A percentile compares a stretch with the other conserved stretches of the same genome.
phyloP scores from a whole-genome alignment of 2,888 invertebrate species.

The Clivina fossor region DNA sequence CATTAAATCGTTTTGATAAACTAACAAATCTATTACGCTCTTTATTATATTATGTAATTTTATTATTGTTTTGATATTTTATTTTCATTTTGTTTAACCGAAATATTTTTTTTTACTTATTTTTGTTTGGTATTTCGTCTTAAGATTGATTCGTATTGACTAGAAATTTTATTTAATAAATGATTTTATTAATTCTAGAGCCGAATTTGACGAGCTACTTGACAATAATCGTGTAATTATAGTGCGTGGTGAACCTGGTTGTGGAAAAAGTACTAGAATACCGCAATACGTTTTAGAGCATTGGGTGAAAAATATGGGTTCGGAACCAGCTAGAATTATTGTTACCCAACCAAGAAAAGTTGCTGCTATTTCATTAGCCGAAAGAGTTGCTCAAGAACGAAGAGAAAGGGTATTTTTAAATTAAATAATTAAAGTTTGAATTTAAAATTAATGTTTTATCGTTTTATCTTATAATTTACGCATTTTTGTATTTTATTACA shows the following conservation, averaged over 20 bases:
- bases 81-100: constrained; percentile 1
- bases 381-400: constrained; percentile 65
- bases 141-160: too few relatives aligned
- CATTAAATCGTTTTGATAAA: too few relatives aligned
- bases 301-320: constrained; percentile 51
- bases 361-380: constrained; percentile 68
- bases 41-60: constrained; percentile 9
- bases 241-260: constrained; percentile 71
- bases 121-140: too few relatives aligned
- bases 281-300: constrained; percentile 64
- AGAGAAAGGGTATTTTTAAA: constrained; percentile 56
- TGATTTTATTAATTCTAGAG: constrained; percentile 47
- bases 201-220: constrained; percentile 58
- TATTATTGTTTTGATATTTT: constrained; percentile 8
- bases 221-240: constrained; percentile 58
- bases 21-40: too few relatives aligned
- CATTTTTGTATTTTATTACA: neutral
- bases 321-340: constrained; percentile 58
- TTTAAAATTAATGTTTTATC: neutral
- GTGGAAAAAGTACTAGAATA: constrained; percentile 72
- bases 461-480: neutral
- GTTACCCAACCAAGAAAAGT: constrained; percentile 70
- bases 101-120: constrained; percentile 8
- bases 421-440: neutral
- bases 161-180: too few relatives aligned